A percentile compares a stretch with the other conserved stretches of the same genome.
Conservation (phyloP, 2,797 vertebrate species). For the Helarctos malayanus region DNA sequence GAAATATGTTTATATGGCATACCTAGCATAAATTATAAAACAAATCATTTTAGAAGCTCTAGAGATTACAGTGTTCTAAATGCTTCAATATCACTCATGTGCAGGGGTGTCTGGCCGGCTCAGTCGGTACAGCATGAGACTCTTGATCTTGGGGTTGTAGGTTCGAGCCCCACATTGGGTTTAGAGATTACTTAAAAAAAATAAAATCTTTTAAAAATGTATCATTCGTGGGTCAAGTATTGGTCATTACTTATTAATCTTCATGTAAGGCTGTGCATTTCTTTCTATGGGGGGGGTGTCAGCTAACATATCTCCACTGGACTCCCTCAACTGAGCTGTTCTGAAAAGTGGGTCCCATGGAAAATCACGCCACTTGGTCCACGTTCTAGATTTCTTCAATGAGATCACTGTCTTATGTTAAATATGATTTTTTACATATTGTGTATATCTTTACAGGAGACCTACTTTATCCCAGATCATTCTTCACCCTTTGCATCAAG, state of each 20-base stretch:
- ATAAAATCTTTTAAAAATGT: too few species aligned
- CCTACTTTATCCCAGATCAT: constrained; percentile 49
- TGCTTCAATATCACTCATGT: neutral
- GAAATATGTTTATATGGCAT: neutral
- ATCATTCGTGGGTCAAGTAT: neutral
- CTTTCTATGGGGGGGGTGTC: neutral
- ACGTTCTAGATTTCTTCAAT: neutral
- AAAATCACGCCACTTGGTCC: neutral
- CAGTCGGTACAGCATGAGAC: too few species aligned
- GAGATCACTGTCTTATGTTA: neutral
- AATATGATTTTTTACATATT: neutral
- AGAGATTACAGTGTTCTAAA: neutral
- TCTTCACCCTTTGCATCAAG: constrained; percentile 64
- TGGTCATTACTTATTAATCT: neutral
- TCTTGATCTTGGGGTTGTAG: too few species aligned
- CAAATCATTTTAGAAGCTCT: neutral
- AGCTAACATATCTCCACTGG: neutral
- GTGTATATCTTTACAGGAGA: constrained; percentile 44
- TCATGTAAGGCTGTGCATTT: neutral
- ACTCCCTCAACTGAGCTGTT: neutral
- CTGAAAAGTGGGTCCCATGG: neutral
- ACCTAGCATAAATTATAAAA: constrained; percentile 21
- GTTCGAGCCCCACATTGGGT: too few species aligned
- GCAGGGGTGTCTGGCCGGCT: too few species aligned
- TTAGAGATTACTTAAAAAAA: too few species aligned